Base-by-base conservation (phyloP, 2,113 vertebrate genomes). In the Abramis brama region DNA sequence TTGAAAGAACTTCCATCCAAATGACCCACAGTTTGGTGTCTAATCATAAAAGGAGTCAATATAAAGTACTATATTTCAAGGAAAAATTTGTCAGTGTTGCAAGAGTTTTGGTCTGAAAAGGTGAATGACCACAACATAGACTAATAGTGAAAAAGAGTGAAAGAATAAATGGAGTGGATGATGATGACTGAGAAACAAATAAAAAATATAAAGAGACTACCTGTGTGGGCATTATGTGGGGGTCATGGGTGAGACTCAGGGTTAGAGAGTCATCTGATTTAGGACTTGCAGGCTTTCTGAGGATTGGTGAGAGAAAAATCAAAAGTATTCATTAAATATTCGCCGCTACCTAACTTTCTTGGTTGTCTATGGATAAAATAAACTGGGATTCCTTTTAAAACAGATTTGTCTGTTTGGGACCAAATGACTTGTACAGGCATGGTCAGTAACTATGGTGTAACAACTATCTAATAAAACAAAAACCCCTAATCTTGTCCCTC, bases 221-320 rank as follows among this genome's bases (percentile, higher is more conserved):
- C 95, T 94, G 91, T 83, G 85, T 87, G 87, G 82, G 90, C 80
- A 33, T 89, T 92, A 91, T 86, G 91, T 91, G 88, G 83, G 89
- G 89, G 84, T 91, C 88, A 87, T 86, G 89, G 89, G 87, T 90
- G 87, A 93, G 91, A 92, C 30, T 92, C 94, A 91, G 89, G 90
- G 91, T 91, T 92, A 94, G 79, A 88, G 91, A 88, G 89, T 93
- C 94, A 91, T 94, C 93, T 92, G 93, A 92, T 93, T 93, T 93
- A 94, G 93, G 90, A 90, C 91, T 91, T 45, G 91, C 91, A 93
- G 95, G 94, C 92, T 95, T 95, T 94, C 94, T 95, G 93, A 94
- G 93, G 90, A 93, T 94, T 50, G 84, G 88, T 89, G 62, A 86
- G 92, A 91, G 92, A 93, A 39, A 33, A 74, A 77, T 75, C 73